Conservation (phyloP, 2,113 vertebrate species). For the Hypocryptadius cinnamomeus region DNA sequence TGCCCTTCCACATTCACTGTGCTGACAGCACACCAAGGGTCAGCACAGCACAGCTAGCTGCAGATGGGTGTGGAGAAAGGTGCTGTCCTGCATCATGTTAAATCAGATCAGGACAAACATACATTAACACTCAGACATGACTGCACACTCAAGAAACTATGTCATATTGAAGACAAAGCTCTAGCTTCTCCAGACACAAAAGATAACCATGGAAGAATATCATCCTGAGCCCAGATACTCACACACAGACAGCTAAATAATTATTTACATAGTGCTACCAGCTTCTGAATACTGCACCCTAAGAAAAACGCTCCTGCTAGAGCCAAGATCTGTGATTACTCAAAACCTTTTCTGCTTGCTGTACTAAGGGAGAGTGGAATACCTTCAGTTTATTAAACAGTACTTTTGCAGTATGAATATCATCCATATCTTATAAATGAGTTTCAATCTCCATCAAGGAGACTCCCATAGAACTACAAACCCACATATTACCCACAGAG, state of each 20-base stretch:
- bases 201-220: neutral
- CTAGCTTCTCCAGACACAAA: neutral
- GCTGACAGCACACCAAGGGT: neutral
- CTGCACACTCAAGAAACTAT: neutral
- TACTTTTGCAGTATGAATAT: neutral
- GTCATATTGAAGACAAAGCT: neutral
- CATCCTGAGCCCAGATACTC: neutral
- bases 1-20: neutral
- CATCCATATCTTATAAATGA: neutral
- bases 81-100: neutral
- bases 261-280: neutral
- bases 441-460: neutral
- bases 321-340: neutral
- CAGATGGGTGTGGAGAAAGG: neutral
- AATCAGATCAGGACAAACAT: neutral
- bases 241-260: neutral
- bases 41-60: neutral
- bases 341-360: neutral
- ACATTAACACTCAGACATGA: neutral
- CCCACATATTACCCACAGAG: neutral
- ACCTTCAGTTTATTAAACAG: neutral
- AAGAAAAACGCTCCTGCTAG: neutral
- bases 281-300: neutral
- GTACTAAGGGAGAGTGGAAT: neutral
- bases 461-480: neutral